A percentile compares a stretch with the other conserved stretches of the same genome.
Conservation (phyloP, 1,140 invertebrate species). For the Conopomorpha cramerella region DNA sequence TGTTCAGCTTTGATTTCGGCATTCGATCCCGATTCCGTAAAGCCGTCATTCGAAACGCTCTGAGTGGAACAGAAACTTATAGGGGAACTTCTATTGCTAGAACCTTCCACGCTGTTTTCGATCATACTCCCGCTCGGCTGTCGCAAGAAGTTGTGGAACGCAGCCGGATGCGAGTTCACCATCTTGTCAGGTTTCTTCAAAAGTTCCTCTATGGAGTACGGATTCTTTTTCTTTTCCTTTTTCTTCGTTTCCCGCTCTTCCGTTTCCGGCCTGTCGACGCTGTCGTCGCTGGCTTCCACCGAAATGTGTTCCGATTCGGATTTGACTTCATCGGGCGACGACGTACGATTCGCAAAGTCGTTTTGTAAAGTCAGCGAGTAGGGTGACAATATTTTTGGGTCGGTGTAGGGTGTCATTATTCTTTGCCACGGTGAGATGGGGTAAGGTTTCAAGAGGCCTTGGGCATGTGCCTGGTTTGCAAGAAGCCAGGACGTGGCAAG, state of each 20-base stretch:
- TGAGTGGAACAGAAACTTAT: constrained; percentile 46
- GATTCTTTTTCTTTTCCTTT: constrained; percentile 72
- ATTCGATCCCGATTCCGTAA: constrained; percentile 26
- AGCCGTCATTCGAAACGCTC: constrained; percentile 42
- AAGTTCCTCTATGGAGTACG: constrained; percentile 85
- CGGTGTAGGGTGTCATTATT: constrained; percentile 58
- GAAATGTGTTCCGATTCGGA: constrained; percentile 52
- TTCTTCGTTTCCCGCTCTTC: constrained; percentile 55
- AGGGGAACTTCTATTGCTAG: constrained; percentile 42
- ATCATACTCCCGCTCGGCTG: constrained; percentile 48
- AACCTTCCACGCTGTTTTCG: constrained; percentile 26
- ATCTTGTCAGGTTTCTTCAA: constrained; percentile 76
- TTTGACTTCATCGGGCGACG: constrained; percentile 43
- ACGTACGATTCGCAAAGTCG: constrained; percentile 34
- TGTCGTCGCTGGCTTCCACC: constrained; percentile 65
- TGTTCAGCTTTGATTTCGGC: constrained; percentile 36
- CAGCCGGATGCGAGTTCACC: constrained; percentile 25
- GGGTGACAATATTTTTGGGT: constrained; percentile 40
- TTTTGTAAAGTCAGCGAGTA: constrained; percentile 36
- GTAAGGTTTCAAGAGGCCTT: constrained; percentile 43
- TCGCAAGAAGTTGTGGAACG: constrained; percentile 35
- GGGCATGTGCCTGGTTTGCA: constrained; percentile 52
- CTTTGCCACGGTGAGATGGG: constrained; percentile 58
- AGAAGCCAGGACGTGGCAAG: constrained; percentile 64
- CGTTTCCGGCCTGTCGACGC: constrained; percentile 64